Percentiles rank a stretch among this genome's conserved stretches.
Conservation (phyloP, 2,888 invertebrate species). For the Napeogenes sylphis region DNA sequence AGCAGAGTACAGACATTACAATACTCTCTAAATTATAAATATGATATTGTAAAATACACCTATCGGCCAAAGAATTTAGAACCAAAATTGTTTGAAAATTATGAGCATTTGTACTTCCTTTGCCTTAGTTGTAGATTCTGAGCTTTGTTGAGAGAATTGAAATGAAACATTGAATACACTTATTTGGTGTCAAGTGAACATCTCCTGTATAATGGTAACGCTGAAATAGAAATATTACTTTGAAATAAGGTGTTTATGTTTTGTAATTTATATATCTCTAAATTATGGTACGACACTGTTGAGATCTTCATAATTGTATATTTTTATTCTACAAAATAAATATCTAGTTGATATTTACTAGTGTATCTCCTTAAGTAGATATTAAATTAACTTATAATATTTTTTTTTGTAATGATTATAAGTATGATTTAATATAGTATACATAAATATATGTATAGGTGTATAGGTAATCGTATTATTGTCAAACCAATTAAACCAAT, state of each 20-base stretch:
- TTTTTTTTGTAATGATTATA: no score
- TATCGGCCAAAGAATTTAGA: background rate
- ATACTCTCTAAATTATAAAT: background rate
- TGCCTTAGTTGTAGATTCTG: constrained; percentile 6
- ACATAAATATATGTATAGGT: no score
- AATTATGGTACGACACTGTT: background rate
- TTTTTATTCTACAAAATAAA: no score
- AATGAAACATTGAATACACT: constrained; percentile 34
- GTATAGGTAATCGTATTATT: no score
- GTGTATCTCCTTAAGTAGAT: no score
- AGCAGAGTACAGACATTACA: constrained; percentile 28
- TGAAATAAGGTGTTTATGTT: constrained; percentile 23
- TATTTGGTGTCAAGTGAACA: constrained; percentile 30
- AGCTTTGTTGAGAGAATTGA: constrained; percentile 23
- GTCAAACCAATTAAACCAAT: no score
- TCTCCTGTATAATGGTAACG: constrained; percentile 28
- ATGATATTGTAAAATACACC: constrained; percentile 8
- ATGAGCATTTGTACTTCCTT: background rate
- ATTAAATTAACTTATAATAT: no score
- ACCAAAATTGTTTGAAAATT: constrained; percentile 5
- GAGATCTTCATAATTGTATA: no score
- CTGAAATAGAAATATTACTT: constrained; percentile 25
- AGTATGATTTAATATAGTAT: no score
- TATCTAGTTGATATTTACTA: no score
- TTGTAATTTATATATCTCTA: constrained; percentile 15